Conservation (phyloP, 2,113 vertebrate species). For the Chaetodon trifascialis region DNA sequence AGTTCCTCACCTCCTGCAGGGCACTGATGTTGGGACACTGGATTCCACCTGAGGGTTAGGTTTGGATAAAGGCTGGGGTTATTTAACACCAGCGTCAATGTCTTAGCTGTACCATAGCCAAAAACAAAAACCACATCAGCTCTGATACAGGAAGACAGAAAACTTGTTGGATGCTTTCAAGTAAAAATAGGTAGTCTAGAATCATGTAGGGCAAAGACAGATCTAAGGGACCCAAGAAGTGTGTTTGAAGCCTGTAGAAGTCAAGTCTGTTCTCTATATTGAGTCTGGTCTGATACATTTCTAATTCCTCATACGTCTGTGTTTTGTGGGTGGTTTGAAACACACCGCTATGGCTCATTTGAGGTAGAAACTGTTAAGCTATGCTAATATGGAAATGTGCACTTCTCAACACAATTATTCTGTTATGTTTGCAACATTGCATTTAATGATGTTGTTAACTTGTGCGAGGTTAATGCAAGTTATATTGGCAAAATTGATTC, state of each 20-base stretch:
- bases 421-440: not conserved
- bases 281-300: not conserved
- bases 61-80: too few species aligned
- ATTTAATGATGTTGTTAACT: too few species aligned
- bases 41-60: constrained; percentile 88
- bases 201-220: not conserved
- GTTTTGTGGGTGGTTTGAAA: not conserved
- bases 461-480: too few species aligned
- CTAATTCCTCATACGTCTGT: not conserved
- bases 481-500: too few species aligned
- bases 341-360: not conserved
- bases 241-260: not conserved
- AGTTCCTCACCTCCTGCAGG: constrained; percentile 93
- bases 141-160: not conserved
- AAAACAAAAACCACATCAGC: not conserved
- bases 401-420: not conserved
- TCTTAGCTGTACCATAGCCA: not conserved
- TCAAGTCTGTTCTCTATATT: not conserved
- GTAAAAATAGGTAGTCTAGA: not conserved
- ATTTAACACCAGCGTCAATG: not conserved
- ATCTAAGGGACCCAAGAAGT: not conserved
- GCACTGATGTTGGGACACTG: constrained; percentile 93
- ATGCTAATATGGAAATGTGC: too few species aligned
- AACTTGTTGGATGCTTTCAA: not conserved
- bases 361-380: too few species aligned